Conservation (phyloP, 2,797 vertebrate species). For the Glyptemys insculpta region DNA sequence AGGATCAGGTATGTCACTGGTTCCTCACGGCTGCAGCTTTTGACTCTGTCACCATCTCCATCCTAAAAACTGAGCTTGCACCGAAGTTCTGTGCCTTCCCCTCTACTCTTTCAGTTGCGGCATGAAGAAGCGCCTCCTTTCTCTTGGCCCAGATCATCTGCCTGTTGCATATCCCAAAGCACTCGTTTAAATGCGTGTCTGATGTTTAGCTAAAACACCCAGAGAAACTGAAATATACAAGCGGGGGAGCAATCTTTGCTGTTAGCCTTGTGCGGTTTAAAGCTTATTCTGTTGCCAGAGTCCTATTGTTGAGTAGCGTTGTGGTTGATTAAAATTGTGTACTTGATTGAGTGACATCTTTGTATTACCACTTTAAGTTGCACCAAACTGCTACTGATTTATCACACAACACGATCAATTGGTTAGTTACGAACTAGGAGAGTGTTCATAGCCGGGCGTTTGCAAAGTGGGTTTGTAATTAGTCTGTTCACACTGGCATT, state of each 20-base stretch:
- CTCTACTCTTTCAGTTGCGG: neutral
- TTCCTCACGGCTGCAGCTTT: slow-evolving; percentile 51
- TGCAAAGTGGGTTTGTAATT: neutral
- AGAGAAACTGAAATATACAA: neutral
- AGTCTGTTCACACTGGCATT: accelerated
- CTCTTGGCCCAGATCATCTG: slow-evolving; percentile 24
- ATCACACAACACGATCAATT: neutral
- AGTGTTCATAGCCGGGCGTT: neutral
- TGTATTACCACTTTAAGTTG: no score
- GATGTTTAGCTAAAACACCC: neutral
- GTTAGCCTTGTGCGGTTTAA: neutral
- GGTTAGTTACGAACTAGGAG: neutral
- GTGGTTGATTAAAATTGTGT: neutral
- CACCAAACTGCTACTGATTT: neutral
- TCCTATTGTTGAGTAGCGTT: neutral
- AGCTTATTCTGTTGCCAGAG: slow-evolving; percentile 24
- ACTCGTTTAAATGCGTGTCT: neutral
- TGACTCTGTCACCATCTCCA: neutral
- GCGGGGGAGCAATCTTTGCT: neutral
- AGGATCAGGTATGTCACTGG: neutral
- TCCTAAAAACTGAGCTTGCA: neutral
- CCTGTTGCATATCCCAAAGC: neutral
- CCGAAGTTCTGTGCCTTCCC: neutral
- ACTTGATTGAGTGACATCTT: no score
- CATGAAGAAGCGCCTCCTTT: neutral